A percentile compares a stretch with the other conserved stretches of the same genome.
These are phyloP conservation scores for Clusia tigrina DNA, from an alignment of 2,888 invertebrate genomes.

Conservation along the genomic window DNA sequence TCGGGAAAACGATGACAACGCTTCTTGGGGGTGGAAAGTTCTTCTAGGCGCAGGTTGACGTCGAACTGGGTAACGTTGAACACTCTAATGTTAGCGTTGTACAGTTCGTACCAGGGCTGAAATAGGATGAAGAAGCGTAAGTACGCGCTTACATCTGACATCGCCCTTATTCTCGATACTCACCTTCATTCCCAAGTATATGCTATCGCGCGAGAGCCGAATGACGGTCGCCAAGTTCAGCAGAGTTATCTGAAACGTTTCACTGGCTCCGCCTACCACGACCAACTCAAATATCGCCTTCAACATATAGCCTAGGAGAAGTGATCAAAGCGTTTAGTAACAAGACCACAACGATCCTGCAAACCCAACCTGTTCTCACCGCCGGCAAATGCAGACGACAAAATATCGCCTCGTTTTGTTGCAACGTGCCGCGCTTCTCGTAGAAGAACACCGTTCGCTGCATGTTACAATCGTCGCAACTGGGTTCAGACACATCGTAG, in stretches of 20 bases:
- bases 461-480: slow-evolving; percentile 47
- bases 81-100: slow-evolving; percentile 37
- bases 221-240: slow-evolving; percentile 49
- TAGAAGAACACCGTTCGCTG: slow-evolving; percentile 48
- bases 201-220: slow-evolving; percentile 43
- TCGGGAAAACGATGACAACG: slow-evolving; percentile 35
- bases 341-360: slow-evolving; percentile 23
- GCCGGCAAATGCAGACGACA: slow-evolving; percentile 40
- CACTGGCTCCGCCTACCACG: slow-evolving; percentile 47
- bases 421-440: slow-evolving; percentile 46
- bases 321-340: slow-evolving; percentile 18
- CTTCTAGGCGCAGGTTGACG: slow-evolving; percentile 36
- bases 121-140: slow-evolving; percentile 3
- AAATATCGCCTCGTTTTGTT: slow-evolving; percentile 20
- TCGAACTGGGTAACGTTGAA: slow-evolving; percentile 47
- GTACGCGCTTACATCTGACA: too few species aligned
- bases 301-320: slow-evolving; percentile 38
- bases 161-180: too few species aligned
- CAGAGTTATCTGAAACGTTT: slow-evolving; percentile 45
- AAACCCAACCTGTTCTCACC: slow-evolving; percentile 36
- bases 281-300: slow-evolving; percentile 46
- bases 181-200: slow-evolving; percentile 54
- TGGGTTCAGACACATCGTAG: slow-evolving; percentile 42
- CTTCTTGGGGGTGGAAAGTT: not conserved
- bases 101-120: slow-evolving; percentile 58